phyloP scores from a whole-genome alignment of 2,888 invertebrate genomes.

The Drosophila neotestacea region DNA sequence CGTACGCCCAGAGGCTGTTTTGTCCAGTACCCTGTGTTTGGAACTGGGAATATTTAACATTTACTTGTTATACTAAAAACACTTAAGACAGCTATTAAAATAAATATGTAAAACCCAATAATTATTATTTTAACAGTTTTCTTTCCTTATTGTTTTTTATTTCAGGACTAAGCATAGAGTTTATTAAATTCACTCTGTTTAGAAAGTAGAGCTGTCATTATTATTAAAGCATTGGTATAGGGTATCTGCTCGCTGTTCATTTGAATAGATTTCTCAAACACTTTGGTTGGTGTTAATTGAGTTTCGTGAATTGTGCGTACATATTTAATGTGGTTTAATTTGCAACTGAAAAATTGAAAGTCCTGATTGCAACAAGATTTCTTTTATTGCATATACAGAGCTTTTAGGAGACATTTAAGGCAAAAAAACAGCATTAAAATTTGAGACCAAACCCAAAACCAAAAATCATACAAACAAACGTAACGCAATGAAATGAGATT shows the following conservation, averaged over 20 bases:
- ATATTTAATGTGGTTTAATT: slow-evolving; percentile 54
- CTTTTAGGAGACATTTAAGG: slow-evolving; percentile 31
- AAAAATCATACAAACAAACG: slow-evolving; percentile 26
- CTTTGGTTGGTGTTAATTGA: slow-evolving; percentile 53
- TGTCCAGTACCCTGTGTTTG: slow-evolving; percentile 1
- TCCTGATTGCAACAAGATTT: background rate
- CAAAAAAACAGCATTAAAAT: background rate
- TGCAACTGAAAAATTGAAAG: slow-evolving; percentile 10
- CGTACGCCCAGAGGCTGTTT: slow-evolving; percentile 13
- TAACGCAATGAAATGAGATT: slow-evolving; percentile 38
- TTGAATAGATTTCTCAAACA: too few species aligned
- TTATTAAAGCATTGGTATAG: background rate
- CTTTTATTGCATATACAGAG: slow-evolving; percentile 31
- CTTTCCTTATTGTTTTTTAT: too few species aligned
- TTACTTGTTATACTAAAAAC: too few species aligned
- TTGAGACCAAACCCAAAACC: slow-evolving; percentile 2
- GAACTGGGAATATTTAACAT: too few species aligned
- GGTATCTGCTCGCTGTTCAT: background rate
- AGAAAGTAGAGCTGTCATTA: too few species aligned
- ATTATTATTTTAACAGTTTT: too few species aligned
- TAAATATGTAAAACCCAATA: too few species aligned
- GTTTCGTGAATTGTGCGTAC: slow-evolving; percentile 47
- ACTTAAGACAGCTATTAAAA: too few species aligned
- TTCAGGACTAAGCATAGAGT: too few species aligned
- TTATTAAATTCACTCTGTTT: too few species aligned